These are phyloP conservation scores for Caenorhabditis imperialis DNA, from an alignment of 2,888 invertebrate genomes.

Conservation along the genomic window DNA sequence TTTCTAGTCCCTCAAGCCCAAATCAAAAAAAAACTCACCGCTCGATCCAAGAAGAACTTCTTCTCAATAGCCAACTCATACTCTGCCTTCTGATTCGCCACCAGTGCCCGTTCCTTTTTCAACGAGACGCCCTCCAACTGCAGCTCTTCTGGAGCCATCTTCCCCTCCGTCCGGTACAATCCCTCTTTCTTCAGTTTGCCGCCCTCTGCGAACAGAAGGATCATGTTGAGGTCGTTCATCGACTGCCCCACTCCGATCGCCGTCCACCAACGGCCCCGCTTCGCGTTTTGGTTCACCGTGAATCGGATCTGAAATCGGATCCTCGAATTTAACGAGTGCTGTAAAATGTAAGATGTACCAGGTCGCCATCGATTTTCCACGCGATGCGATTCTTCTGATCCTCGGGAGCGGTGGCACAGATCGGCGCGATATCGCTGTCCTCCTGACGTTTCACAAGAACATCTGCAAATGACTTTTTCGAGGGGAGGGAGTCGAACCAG, in stretches of 20 bases:
- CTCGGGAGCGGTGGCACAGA: slow-evolving; percentile 28
- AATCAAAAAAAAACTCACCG: slow-evolving; percentile 16
- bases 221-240: slow-evolving; percentile 61
- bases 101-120: slow-evolving; percentile 25
- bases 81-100: slow-evolving; percentile 45
- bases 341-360: slow-evolving; percentile 3
- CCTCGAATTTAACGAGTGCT: slow-evolving; percentile 1
- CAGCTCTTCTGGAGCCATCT: slow-evolving; percentile 22
- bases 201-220: slow-evolving; percentile 61
- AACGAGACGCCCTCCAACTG: slow-evolving; percentile 24
- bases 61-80: slow-evolving; percentile 44
- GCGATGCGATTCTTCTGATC: slow-evolving; percentile 40
- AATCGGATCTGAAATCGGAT: slow-evolving; percentile 36
- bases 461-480: slow-evolving; percentile 32
- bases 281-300: slow-evolving; percentile 52
- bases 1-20: background rate
- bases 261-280: slow-evolving; percentile 66
- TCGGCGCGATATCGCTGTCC: slow-evolving; percentile 24
- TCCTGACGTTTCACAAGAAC: slow-evolving; percentile 42
- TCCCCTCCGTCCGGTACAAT: slow-evolving; percentile 55
- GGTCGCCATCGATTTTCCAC: slow-evolving; percentile 41
- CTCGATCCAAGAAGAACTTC: slow-evolving; percentile 49
- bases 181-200: slow-evolving; percentile 60
- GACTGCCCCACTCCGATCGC: slow-evolving; percentile 64
- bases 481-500: no score